Evolutionary conservation across 1,140 invertebrate genomes (phyloP).

Genomic region (Asobara japonica): DNA sequence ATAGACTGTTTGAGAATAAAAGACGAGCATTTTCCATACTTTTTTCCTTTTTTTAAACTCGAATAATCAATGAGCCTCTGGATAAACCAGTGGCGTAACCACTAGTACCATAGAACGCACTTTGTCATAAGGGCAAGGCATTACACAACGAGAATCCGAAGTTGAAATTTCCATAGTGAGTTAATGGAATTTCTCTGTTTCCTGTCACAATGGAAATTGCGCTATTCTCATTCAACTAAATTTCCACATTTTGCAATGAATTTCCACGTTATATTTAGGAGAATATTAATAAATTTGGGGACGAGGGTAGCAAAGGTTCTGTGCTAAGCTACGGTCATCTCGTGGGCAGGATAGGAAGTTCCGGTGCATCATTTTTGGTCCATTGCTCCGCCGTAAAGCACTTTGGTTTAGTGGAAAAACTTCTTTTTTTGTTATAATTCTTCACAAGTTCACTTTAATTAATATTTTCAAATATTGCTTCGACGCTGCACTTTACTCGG

Average conservation of each 20-base stretch:
- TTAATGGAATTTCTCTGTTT: conserved; percentile 4
- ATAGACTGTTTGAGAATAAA: not conserved
- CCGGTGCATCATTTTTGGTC: too few species aligned
- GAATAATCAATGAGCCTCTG: not conserved
- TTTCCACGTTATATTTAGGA: not conserved
- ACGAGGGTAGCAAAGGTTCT: too few species aligned
- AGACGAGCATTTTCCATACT: not conserved
- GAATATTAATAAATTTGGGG: too few species aligned
- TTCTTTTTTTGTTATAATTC: too few species aligned
- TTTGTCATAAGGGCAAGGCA: not conserved
- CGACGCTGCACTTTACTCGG: too few species aligned
- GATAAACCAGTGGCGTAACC: not conserved
- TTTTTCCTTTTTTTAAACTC: not conserved
- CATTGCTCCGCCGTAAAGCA: too few species aligned
- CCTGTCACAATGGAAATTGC: not conserved
- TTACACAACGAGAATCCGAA: not conserved
- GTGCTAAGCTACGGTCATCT: too few species aligned
- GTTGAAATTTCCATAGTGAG: not conserved
- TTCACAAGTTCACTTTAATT: too few species aligned
- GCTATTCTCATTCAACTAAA: not conserved
- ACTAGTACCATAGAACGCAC: not conserved
- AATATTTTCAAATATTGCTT: too few species aligned
- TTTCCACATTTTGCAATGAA: too few species aligned
- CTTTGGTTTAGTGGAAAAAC: too few species aligned
- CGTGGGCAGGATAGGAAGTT: too few species aligned